Percentiles rank a stretch among this genome's conserved stretches.
These are phyloP conservation scores for Centropus bengalensis DNA, from an alignment of 2,113 vertebrate genomes.

Conservation along the genomic window DNA sequence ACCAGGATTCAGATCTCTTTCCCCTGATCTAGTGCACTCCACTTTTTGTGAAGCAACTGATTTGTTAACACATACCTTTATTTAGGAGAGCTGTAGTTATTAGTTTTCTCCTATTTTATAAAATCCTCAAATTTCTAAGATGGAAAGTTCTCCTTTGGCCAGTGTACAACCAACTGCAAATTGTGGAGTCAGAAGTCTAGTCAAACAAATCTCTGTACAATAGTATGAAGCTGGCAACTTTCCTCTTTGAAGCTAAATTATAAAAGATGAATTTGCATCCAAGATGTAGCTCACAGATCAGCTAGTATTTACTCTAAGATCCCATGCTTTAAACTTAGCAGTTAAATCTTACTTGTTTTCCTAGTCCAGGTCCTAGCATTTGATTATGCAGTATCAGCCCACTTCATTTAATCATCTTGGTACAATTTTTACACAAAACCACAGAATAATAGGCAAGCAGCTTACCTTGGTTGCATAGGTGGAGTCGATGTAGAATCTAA, in stretches of 20 bases:
- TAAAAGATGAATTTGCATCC: constrained; percentile 43
- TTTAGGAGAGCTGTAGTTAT: background rate
- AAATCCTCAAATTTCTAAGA: background rate
- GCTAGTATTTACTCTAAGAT: background rate
- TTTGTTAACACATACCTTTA: background rate
- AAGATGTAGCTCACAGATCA: background rate
- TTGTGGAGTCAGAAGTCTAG: background rate
- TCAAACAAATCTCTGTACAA: background rate
- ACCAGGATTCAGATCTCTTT: background rate
- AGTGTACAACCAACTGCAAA: background rate
- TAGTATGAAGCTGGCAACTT: background rate
- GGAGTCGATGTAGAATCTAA: constrained; percentile 70
- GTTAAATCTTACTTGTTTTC: background rate
- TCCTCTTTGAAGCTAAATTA: constrained; percentile 15
- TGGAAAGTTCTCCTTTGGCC: background rate
- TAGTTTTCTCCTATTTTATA: background rate
- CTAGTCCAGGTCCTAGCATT: background rate
- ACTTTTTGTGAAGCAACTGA: background rate
- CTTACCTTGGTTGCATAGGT: constrained; percentile 80
- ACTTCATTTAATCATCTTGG: background rate
- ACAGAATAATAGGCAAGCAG: background rate
- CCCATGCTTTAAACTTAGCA: background rate
- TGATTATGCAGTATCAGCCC: background rate
- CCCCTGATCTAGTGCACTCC: background rate
- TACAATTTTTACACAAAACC: background rate